These are phyloP conservation scores for Enteromius fasciolatus DNA, from an alignment of 2,797 vertebrate genomes.

Conservation along the genomic window DNA sequence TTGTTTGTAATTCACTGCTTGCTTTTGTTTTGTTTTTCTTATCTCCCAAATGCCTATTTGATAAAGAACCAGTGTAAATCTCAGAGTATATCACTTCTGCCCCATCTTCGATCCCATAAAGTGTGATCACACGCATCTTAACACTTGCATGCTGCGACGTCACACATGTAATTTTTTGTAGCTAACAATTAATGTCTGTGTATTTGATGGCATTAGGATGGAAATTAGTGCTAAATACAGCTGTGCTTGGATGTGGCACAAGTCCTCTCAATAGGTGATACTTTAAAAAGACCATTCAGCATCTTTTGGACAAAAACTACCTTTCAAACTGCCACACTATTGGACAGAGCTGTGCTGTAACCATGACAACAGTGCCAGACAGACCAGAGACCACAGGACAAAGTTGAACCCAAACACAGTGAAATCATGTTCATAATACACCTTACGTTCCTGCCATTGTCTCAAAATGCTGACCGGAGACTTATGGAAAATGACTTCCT, in stretches of 20 bases:
- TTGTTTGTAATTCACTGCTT: not conserved
- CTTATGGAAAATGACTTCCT: constrained; percentile 44
- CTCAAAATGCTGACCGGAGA: constrained; percentile 14
- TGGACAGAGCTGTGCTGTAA: constrained; percentile 44
- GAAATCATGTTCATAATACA: constrained; percentile 14
- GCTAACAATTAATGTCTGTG: not conserved
- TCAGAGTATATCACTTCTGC: not conserved
- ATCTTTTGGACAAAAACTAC: constrained; percentile 25
- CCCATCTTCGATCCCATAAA: constrained; percentile 28
- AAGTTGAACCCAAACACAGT: constrained; percentile 45
- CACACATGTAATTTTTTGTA: not conserved
- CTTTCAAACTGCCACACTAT: constrained; percentile 26
- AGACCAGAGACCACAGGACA: constrained; percentile 31
- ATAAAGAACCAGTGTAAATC: not conserved
- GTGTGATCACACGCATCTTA: not conserved
- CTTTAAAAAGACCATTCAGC: not conserved
- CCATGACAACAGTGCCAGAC: constrained; percentile 46
- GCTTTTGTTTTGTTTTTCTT: not conserved
- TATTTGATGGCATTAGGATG: not conserved
- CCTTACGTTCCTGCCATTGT: not conserved
- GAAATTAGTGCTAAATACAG: constrained; percentile 5
- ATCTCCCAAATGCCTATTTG: constrained; percentile 1
- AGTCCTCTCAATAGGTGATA: not conserved
- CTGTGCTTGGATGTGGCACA: not conserved
- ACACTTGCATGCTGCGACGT: constrained; percentile 9